phyloP scores from a whole-genome alignment of 1,140 invertebrate species.

The Dreissena rostriformis region DNA sequence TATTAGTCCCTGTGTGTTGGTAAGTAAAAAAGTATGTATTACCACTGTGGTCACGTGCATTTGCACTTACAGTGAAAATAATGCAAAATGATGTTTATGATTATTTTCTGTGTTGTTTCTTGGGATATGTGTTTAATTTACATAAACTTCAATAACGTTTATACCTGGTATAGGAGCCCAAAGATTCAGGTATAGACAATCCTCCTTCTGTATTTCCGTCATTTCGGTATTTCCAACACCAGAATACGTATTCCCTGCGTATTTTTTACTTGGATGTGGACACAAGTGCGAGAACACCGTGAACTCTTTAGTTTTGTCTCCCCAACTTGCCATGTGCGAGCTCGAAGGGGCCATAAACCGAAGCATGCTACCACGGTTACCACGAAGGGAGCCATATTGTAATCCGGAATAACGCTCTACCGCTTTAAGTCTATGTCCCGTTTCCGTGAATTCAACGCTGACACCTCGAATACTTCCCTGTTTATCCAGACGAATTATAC shows the following conservation, averaged over 20 bases:
- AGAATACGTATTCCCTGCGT: too few species aligned
- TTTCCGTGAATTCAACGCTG: conserved; percentile 91
- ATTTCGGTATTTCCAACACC: conserved; percentile 87
- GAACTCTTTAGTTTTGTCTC: conserved; percentile 86
- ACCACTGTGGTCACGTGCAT: too few species aligned
- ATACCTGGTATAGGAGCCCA: conserved; percentile 95
- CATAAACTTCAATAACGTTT: conserved; percentile 79
- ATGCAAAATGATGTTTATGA: too few species aligned
- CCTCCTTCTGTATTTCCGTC: conserved; percentile 95
- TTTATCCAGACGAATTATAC: conserved; percentile 23
- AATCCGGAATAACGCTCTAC: conserved; percentile 97
- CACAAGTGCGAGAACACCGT: conserved; percentile 90
- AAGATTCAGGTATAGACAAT: conserved; percentile 98
- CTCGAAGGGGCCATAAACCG: conserved; percentile 97
- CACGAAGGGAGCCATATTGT: conserved; percentile 92
- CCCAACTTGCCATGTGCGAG: conserved; percentile 82
- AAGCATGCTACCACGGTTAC: conserved; percentile 91
- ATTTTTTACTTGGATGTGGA: conserved; percentile 88
- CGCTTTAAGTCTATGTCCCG: conserved; percentile 87
- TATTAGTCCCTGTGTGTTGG: too few species aligned
- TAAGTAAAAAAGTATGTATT: too few species aligned
- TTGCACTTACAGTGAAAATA: too few species aligned
- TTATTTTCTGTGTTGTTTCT: background rate
- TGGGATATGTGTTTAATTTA: background rate
- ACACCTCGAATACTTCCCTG: conserved; percentile 94